Conservation (phyloP, 2,797 vertebrate genomes). For the Oceanodroma leucorhoa region DNA sequence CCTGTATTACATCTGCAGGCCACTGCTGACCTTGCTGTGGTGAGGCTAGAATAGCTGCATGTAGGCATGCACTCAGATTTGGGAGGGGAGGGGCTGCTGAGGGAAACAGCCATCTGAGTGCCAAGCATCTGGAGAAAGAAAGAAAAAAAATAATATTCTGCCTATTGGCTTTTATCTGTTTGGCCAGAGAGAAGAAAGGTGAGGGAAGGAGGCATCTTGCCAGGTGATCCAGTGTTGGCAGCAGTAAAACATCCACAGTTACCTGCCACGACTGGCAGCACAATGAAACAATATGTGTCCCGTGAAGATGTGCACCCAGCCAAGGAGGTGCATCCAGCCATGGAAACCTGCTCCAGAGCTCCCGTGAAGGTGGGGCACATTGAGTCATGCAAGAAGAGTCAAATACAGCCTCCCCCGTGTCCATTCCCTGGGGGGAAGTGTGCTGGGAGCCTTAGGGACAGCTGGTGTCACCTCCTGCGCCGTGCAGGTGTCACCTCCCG, state of each 20-base stretch:
- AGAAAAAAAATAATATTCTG: not conserved
- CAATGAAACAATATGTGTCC: not conserved
- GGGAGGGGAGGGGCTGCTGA: not conserved
- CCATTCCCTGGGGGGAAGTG: not conserved
- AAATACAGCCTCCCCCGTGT: not conserved
- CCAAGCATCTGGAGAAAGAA: not conserved
- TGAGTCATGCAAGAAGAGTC: not conserved
- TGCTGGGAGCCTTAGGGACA: not conserved
- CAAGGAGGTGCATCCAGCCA: not conserved
- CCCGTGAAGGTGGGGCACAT: accelerated
- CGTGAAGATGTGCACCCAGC: not conserved
- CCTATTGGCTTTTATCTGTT: not conserved
- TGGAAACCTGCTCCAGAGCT: not conserved
- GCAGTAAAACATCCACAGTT: not conserved
- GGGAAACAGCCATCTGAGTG: not conserved
- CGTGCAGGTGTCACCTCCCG: not conserved
- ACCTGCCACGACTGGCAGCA: not conserved
- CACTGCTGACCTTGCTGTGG: not conserved
- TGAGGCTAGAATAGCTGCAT: not conserved
- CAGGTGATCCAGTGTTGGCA: not conserved
- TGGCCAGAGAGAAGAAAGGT: not conserved
- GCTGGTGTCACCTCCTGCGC: not conserved
- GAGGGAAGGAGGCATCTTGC: not conserved
- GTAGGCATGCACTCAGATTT: not conserved
- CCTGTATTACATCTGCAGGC: accelerated